Conservation (phyloP, 2,113 vertebrate species). For the Pelobates fuscus region DNA sequence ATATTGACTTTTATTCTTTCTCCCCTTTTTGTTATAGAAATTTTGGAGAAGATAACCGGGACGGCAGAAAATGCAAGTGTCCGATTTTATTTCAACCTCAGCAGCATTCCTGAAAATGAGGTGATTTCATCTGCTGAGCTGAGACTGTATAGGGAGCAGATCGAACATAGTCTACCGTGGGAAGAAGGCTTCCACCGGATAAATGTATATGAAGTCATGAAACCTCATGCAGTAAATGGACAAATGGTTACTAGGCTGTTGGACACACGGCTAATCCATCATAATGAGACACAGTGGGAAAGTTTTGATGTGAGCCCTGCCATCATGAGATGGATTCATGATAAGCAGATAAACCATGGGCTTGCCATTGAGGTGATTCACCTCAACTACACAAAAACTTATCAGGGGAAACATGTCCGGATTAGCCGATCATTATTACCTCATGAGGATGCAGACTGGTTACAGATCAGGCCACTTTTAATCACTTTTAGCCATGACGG, state of each 20-base stretch:
- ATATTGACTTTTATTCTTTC: constrained; percentile 27
- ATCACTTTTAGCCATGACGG: constrained; percentile 97
- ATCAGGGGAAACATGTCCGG: constrained; percentile 88
- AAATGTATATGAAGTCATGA: constrained; percentile 96
- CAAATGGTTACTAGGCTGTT: constrained; percentile 91
- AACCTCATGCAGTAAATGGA: constrained; percentile 69
- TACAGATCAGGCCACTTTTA: constrained; percentile 91
- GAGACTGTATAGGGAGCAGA: constrained; percentile 87
- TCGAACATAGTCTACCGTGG: constrained; percentile 69
- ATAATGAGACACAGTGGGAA: constrained; percentile 92
- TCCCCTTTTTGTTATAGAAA: constrained; percentile 69
- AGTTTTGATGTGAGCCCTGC: constrained; percentile 96
- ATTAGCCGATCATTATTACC: constrained; percentile 91
- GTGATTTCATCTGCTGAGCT: constrained; percentile 93
- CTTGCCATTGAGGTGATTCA: constrained; percentile 89
- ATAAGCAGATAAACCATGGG: constrained; percentile 89
- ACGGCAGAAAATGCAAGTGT: constrained; percentile 67
- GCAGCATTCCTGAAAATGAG: constrained; percentile 92
- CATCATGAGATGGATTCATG: constrained; percentile 90
- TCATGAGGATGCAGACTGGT: constrained; percentile 85
- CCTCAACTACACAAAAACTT: constrained; percentile 74
- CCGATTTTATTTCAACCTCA: constrained; percentile 95
- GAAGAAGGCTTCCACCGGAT: constrained; percentile 84
- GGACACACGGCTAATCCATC: constrained; percentile 91
- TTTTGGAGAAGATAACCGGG: constrained; percentile 83